phyloP scores from a whole-genome alignment of 2,113 vertebrate genomes.

The Castor canadensis region DNA sequence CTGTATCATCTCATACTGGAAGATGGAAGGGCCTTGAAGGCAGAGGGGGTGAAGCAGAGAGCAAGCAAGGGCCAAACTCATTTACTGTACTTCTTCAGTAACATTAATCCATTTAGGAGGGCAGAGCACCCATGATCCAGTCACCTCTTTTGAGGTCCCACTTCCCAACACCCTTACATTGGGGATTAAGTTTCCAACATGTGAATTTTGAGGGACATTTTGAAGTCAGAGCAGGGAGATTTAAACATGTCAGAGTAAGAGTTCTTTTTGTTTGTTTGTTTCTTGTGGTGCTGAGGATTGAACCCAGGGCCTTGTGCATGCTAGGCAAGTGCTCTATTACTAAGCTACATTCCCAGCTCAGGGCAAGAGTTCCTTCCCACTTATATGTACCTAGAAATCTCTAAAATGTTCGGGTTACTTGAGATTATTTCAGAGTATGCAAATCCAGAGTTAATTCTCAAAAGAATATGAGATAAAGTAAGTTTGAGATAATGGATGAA shows the following conservation, averaged over 20 bases:
- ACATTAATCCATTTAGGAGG: not conserved
- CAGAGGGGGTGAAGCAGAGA: too few relatives aligned
- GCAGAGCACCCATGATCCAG: not conserved
- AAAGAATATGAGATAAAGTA: conserved; percentile 24
- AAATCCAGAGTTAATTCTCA: conserved; percentile 59
- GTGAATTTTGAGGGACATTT: too few relatives aligned
- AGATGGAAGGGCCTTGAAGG: not conserved
- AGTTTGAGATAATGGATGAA: conserved; percentile 12
- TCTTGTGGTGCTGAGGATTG: too few relatives aligned
- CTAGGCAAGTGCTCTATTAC: too few relatives aligned
- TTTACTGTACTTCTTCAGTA: too few relatives aligned
- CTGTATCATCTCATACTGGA: not conserved
- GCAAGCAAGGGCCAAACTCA: too few relatives aligned
- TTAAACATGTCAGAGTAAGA: not conserved
- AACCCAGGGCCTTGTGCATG: too few relatives aligned
- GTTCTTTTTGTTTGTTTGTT: too few relatives aligned
- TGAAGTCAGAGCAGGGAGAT: not conserved
- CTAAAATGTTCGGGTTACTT: not conserved
- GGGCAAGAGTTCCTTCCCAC: not conserved
- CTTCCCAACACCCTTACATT: too few relatives aligned
- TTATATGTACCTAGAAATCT: not conserved
- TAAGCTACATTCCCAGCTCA: too few relatives aligned
- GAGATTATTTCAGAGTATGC: not conserved
- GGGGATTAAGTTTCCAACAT: too few relatives aligned
- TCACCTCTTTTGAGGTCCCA: not conserved